Evolutionary conservation across 1,140 invertebrate genomes (phyloP), one percentile per base, ranked within the genome.

Genomic region (Ceratina calcarata): DNA sequence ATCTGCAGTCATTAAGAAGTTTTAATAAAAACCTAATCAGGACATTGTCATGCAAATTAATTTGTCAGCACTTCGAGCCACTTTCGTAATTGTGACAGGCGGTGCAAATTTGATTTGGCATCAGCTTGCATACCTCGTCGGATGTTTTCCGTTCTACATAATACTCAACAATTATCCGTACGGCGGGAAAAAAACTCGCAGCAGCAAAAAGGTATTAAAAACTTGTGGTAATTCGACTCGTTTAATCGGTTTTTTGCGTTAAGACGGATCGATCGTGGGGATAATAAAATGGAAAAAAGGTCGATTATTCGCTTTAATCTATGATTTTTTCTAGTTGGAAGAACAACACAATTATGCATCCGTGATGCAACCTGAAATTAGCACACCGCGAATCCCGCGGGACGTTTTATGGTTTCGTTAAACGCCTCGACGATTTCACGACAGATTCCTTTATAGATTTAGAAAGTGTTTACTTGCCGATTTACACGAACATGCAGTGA

Each of bases 391-490:
- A 67, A 53, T 22, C 13, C 15, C 10, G 0, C 15, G 22, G 7
- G 12, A 3, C 4, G 3, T 13, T 32, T 13, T 60, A 79, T 57
- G 45, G 51, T 20, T 81, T 82, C 1, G 7, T 69, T 60, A 20
- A 24, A 77, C 10, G 57, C 24, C 75, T 15, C 0, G 53, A 12
- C 61, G 13, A 27, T 13, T 80, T 27, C 16, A 20, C 16, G 69
- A 8, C 69, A 74, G 80, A 80, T 69, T 80, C 51, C 20, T 45
- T 20, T 1, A 61, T 8, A 62, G 70, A 72, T 58, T 72, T 73
- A 27, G 58, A 72, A 62, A 72, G 70, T 45, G 16, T 15, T 20
- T 20, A 18, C 7, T 18, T 2, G 4, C 10, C 13, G 65, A 22
- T 64, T 69, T 13, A 24, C 2, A 22, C 6, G 24, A 12, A 62